phyloP scores from a whole-genome alignment of 2,797 vertebrate genomes.

The Acipenser transmontanus region DNA sequence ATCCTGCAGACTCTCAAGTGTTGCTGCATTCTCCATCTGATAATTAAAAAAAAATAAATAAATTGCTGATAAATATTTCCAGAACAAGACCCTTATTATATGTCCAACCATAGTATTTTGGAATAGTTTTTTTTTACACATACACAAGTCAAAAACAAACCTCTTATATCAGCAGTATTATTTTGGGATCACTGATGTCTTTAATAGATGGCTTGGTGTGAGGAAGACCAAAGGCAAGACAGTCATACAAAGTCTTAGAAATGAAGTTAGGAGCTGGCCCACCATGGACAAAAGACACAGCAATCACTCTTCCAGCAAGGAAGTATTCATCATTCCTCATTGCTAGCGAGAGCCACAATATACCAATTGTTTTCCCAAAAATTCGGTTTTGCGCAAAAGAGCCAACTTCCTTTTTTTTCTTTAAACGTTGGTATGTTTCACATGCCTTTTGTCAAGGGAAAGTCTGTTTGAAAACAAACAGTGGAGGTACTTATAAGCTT shows the following conservation, averaged over 20 bases:
- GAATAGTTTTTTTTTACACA: background rate
- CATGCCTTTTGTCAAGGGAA: too few relatives aligned
- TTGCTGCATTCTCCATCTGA: too few relatives aligned
- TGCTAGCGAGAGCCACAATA: background rate
- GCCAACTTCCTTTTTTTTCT: too few relatives aligned
- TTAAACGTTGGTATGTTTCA: too few relatives aligned
- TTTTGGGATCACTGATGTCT: background rate
- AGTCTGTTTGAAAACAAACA: too few relatives aligned
- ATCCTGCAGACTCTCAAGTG: too few relatives aligned
- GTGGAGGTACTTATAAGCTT: too few relatives aligned
- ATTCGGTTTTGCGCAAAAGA: too few relatives aligned
- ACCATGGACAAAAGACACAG: background rate
- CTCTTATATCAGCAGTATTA: background rate
- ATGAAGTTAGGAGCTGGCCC: background rate
- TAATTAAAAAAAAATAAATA: background rate
- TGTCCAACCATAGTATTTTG: background rate
- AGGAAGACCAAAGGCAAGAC: background rate
- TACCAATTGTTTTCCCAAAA: too few relatives aligned
- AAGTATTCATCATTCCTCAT: background rate
- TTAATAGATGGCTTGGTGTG: background rate
- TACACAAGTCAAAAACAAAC: background rate
- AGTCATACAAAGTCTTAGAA: background rate
- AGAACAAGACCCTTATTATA: background rate
- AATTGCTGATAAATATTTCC: background rate
- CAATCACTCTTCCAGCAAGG: background rate